phyloP scores from a whole-genome alignment of 2,888 invertebrate species.

The Ferdinandea cuprea region DNA sequence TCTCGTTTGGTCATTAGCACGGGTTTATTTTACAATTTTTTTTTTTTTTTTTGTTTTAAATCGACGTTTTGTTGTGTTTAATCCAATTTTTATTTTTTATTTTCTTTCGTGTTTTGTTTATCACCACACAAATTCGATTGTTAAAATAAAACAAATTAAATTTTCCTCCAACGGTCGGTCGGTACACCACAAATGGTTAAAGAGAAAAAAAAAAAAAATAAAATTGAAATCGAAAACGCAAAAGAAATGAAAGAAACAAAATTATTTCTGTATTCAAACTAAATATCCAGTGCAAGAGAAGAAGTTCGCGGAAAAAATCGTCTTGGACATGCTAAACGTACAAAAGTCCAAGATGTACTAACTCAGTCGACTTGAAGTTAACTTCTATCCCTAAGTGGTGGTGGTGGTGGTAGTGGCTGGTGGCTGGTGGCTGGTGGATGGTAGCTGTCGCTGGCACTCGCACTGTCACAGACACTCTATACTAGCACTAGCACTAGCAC shows the following conservation, averaged over 20 bases:
- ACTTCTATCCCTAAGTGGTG: constrained; percentile 72
- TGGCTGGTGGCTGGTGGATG: too few relatives aligned
- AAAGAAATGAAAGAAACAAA: background rate
- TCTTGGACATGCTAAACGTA: constrained; percentile 74
- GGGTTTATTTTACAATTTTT: constrained; percentile 42
- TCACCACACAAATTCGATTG: constrained; percentile 31
- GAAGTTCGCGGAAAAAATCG: constrained; percentile 54
- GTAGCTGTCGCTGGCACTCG: background rate
- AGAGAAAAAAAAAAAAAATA: background rate
- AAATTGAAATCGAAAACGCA: constrained; percentile 12
- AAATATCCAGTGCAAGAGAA: constrained; percentile 28
- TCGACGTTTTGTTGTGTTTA: constrained; percentile 32
- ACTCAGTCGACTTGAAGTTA: constrained; percentile 68
- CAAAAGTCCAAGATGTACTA: constrained; percentile 74
- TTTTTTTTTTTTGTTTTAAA: background rate
- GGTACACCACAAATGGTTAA: background rate
- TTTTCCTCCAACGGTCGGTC: constrained; percentile 13
- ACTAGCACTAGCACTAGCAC: constrained; percentile 50
- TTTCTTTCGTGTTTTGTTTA: constrained; percentile 5
- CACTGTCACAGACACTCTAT: constrained; percentile 1
- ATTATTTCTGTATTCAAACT: constrained; percentile 19
- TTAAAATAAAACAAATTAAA: constrained; percentile 14
- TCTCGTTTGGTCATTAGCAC: constrained; percentile 70
- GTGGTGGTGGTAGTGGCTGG: too few relatives aligned
- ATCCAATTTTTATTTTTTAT: background rate